Percentiles rank a stretch among this genome's conserved stretches.
phyloP scores from a whole-genome alignment of 2,113 vertebrate species.

The Carlito syrichta region DNA sequence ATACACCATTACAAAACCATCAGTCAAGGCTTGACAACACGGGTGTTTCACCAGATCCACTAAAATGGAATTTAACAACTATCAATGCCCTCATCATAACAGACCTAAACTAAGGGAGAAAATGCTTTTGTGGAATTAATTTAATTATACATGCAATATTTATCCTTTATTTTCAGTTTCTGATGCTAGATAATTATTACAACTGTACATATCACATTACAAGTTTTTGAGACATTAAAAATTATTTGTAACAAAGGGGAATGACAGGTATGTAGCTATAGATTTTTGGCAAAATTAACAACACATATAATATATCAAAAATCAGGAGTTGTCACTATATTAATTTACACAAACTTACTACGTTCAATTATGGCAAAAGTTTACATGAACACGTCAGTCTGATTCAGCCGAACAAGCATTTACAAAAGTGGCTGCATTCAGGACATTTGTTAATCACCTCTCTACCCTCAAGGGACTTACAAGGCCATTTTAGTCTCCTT shows the following conservation, averaged over 20 bases:
- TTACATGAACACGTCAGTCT: neutral
- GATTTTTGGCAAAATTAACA: slow-evolving; percentile 17
- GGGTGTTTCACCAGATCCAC: neutral
- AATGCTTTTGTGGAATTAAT: slow-evolving; percentile 17
- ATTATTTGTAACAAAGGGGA: slow-evolving; percentile 1
- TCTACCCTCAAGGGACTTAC: neutral
- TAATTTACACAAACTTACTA: neutral
- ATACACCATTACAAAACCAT: neutral
- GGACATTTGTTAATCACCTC: neutral
- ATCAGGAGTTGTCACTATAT: neutral
- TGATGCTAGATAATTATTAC: neutral
- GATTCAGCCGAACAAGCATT: neutral
- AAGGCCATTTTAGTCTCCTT: neutral
- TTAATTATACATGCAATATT: neutral
- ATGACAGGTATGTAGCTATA: neutral
- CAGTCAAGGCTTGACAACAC: neutral
- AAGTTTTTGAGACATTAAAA: slow-evolving; percentile 26
- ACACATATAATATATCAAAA: neutral
- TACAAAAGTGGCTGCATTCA: neutral
- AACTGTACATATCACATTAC: neutral
- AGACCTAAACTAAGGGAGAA: neutral
- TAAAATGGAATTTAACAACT: neutral
- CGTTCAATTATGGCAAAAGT: neutral
- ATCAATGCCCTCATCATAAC: neutral
- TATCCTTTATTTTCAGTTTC: neutral